phyloP scores from a whole-genome alignment of 2,797 vertebrate species.

The Amniataba percoides region DNA sequence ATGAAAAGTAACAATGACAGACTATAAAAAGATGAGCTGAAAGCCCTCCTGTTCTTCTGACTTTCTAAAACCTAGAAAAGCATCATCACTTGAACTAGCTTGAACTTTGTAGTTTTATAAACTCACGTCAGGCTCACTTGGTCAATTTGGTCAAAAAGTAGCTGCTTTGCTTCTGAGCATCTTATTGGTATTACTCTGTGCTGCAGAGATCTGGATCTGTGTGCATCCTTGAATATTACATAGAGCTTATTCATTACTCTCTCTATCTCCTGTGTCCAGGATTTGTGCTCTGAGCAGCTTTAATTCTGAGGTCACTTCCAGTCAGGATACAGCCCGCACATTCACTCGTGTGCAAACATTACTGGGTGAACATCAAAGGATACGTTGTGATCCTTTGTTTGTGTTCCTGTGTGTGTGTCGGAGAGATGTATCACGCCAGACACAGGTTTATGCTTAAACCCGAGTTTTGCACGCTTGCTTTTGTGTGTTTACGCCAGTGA shows the following conservation, averaged over 20 bases:
- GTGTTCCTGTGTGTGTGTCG: conserved; percentile 20
- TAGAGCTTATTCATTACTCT: background rate
- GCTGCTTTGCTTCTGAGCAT: background rate
- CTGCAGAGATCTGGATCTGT: background rate
- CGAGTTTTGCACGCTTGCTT: conserved; percentile 37
- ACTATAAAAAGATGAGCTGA: no score
- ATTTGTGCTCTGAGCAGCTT: conserved; percentile 36
- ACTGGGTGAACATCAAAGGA: conserved; percentile 37
- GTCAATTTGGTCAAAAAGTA: background rate
- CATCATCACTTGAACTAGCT: background rate
- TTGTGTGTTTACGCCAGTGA: conserved; percentile 36
- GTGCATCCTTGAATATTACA: conserved; percentile 18
- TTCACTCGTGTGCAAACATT: conserved; percentile 43
- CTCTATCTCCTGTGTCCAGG: background rate
- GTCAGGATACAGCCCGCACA: conserved; percentile 22
- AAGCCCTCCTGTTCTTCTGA: background rate
- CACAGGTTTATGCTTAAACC: conserved; percentile 25
- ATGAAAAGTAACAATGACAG: no score
- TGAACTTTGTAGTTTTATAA: background rate
- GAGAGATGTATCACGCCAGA: conserved; percentile 8
- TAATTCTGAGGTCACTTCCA: conserved; percentile 41
- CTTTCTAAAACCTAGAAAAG: conserved; percentile 2
- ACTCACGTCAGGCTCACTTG: background rate
- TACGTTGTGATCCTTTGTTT: conserved; percentile 32
- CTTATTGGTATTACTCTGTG: background rate